phyloP scores from a whole-genome alignment of 2,797 vertebrate genomes.

The Caiman crocodilus region DNA sequence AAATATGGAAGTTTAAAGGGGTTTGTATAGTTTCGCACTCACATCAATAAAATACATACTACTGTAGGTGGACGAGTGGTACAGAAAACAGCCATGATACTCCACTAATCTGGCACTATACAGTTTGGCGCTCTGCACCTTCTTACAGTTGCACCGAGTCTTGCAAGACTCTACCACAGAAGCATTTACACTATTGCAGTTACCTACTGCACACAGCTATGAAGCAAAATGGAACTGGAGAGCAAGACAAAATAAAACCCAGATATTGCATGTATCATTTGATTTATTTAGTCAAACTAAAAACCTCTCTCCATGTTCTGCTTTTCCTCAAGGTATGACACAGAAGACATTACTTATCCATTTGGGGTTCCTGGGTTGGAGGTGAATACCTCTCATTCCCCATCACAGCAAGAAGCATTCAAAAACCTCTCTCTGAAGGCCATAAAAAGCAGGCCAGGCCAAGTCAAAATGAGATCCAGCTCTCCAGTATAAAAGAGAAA shows the following conservation, averaged over 20 bases:
- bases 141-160: too few relatives aligned
- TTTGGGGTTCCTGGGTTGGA: fast-evolving
- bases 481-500: neutral
- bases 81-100: neutral
- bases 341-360: neutral
- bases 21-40: neutral
- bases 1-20: neutral
- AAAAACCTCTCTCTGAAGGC: neutral
- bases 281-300: neutral
- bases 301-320: neutral
- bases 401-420: neutral
- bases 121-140: too few relatives aligned
- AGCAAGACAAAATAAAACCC: neutral
- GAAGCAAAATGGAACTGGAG: neutral
- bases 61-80: neutral
- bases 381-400: fast-evolving
- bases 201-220: neutral
- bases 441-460: neutral
- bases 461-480: neutral
- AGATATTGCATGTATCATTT: neutral
- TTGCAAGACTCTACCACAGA: neutral
- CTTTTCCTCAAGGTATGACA: neutral
- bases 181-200: neutral
- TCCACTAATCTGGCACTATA: neutral
- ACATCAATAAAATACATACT: neutral